phyloP scores from a whole-genome alignment of 2,888 invertebrate genomes.

The Lithophane socia region DNA sequence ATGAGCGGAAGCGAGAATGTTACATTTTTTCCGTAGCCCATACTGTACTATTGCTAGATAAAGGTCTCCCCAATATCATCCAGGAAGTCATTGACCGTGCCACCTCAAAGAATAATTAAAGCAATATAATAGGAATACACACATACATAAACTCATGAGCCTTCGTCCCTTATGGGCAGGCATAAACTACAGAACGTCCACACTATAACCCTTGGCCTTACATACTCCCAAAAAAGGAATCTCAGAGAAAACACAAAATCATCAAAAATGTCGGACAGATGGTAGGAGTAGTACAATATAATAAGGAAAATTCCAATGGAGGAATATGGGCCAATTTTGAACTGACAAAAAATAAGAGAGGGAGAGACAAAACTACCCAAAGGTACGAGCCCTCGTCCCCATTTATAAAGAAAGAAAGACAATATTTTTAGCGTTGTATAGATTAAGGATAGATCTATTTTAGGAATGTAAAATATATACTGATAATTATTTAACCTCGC shows the following conservation, averaged over 20 bases:
- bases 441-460: neutral
- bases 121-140: too few relatives aligned
- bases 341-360: neutral
- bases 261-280: neutral
- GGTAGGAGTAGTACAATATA: neutral
- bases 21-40: neutral
- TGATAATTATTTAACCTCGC: neutral
- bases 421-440: too few relatives aligned
- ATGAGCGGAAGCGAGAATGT: constrained; percentile 57
- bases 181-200: too few relatives aligned
- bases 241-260: neutral
- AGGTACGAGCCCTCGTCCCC: too few relatives aligned
- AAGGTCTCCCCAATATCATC: too few relatives aligned
- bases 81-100: too few relatives aligned
- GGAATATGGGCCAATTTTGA: neutral
- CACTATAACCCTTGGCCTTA: too few relatives aligned
- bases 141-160: too few relatives aligned
- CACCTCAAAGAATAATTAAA: too few relatives aligned
- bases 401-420: neutral
- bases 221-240: neutral
- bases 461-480: neutral
- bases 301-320: neutral
- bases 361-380: neutral
- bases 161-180: too few relatives aligned
- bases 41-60: too few relatives aligned